Evolutionary conservation across 2,888 invertebrate genomes (phyloP).

Genomic region (Lathronympha strigana): DNA sequence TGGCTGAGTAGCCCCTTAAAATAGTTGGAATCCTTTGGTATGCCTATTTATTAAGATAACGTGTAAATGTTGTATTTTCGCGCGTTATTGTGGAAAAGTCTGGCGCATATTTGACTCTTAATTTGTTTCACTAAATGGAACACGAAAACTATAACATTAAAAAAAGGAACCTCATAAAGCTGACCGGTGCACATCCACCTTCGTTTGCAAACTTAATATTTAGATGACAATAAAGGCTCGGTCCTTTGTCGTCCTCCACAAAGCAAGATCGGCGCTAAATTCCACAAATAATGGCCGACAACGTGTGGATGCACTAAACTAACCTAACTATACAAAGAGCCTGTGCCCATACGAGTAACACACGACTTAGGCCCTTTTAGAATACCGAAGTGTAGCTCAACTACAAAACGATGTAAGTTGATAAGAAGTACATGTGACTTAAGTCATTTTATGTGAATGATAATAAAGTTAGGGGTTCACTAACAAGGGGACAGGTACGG

Average conservation of each 20-base stretch:
- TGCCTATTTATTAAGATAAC: no score
- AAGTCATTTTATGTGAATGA: background rate
- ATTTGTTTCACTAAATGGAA: no score
- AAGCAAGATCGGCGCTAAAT: background rate
- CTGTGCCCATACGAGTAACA: background rate
- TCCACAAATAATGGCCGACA: background rate
- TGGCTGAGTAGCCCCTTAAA: no score
- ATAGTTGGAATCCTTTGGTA: no score
- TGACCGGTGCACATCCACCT: no score
- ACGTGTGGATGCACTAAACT: background rate
- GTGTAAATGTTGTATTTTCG: no score
- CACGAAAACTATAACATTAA: no score
- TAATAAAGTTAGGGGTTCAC: slow-evolving; percentile 26
- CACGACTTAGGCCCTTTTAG: background rate
- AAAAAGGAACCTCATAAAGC: no score
- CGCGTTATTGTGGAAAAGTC: no score
- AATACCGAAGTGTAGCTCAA: background rate
- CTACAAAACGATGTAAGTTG: background rate
- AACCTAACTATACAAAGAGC: background rate
- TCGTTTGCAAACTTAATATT: no score
- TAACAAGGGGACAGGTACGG: slow-evolving; percentile 18
- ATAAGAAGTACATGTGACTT: background rate
- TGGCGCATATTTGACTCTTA: no score
- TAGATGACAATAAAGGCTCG: no score
- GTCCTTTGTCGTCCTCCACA: background rate